Conservation (phyloP, 2,113 vertebrate genomes). For the Neogale vison region DNA sequence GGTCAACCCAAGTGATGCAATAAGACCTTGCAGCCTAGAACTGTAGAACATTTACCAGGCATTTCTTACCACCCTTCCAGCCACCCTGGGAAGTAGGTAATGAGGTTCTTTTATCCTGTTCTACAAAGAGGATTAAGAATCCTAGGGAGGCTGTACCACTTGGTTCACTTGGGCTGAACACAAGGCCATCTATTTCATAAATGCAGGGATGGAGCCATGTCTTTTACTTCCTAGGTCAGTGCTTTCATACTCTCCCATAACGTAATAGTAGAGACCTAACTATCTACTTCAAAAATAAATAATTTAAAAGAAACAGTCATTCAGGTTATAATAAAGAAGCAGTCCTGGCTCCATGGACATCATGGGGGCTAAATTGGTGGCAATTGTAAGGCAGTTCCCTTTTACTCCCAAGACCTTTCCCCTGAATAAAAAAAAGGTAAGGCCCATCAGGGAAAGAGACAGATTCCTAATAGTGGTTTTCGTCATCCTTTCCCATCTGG, state of each 20-base stretch:
- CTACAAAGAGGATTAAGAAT: background rate
- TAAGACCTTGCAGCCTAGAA: background rate
- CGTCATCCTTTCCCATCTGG: background rate
- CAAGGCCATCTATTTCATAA: background rate
- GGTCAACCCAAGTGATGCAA: background rate
- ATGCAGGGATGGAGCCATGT: background rate
- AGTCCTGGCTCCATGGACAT: background rate
- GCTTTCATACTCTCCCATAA: background rate
- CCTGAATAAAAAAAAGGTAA: background rate
- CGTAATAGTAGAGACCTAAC: too few species aligned
- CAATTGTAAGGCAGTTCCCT: background rate
- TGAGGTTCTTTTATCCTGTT: background rate
- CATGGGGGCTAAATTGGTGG: background rate
- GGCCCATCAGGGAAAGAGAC: background rate
- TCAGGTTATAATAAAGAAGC: background rate
- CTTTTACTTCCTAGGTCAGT: background rate
- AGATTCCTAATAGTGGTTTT: background rate
- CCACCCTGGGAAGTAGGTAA: background rate
- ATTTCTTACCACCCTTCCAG: background rate
- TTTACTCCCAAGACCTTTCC: background rate
- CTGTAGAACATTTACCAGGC: accelerated
- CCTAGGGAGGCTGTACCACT: background rate
- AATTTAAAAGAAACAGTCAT: background rate
- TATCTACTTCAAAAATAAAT: background rate
- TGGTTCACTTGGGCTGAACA: background rate